Conservation (phyloP, 2,113 vertebrate species). For the Aphyosemion australe region DNA sequence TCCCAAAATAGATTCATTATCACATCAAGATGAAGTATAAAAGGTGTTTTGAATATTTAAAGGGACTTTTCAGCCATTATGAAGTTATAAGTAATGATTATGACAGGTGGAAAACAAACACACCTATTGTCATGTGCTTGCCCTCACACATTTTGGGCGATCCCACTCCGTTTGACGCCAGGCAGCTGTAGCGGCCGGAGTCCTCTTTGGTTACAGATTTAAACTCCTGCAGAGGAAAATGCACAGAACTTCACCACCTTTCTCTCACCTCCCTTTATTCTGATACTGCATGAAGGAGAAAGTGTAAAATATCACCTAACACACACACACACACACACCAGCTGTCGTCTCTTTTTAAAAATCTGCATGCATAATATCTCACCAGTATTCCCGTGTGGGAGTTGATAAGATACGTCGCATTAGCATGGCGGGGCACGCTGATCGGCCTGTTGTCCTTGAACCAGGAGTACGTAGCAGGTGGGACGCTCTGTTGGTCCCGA, state of each 20-base stretch:
- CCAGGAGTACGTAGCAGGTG: slow-evolving; percentile 87
- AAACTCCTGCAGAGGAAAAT: slow-evolving; percentile 60
- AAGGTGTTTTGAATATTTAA: too few relatives aligned
- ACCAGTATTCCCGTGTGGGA: slow-evolving; percentile 85
- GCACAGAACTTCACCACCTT: background rate
- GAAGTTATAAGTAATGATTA: too few relatives aligned
- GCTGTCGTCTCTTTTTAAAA: background rate
- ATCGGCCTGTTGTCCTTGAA: slow-evolving; percentile 83
- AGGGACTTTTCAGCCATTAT: too few relatives aligned
- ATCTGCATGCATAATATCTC: slow-evolving; percentile 50
- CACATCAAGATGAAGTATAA: too few relatives aligned
- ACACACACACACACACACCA: background rate
- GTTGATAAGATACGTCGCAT: slow-evolving; percentile 83
- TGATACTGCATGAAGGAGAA: background rate
- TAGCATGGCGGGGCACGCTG: slow-evolving; percentile 57
- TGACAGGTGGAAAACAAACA: slow-evolving; percentile 8
- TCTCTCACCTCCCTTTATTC: too few relatives aligned
- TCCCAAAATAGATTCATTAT: too few relatives aligned
- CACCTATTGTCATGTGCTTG: slow-evolving; percentile 73
- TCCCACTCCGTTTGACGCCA: slow-evolving; percentile 67
- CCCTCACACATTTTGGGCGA: slow-evolving; percentile 57
- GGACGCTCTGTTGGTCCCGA: slow-evolving; percentile 85
- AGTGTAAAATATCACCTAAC: background rate
- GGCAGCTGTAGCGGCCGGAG: slow-evolving; percentile 67
- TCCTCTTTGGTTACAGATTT: slow-evolving; percentile 68